Evolutionary conservation across 2,113 vertebrate species (phyloP).

Genomic region (Terrapene triunguis): DNA sequence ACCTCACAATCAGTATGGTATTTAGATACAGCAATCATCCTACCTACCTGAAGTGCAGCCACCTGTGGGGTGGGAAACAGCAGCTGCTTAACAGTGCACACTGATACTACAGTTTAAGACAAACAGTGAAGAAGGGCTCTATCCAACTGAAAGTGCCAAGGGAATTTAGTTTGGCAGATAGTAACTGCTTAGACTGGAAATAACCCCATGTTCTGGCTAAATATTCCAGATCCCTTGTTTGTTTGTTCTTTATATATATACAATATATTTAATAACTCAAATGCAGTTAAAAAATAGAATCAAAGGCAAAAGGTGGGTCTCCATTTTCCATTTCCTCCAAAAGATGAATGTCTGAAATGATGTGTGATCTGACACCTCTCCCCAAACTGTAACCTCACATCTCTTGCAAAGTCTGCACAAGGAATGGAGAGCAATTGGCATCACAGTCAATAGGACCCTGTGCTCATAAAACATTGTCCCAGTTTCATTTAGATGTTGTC

Average conservation of each 20-base stretch:
- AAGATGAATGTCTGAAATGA: neutral
- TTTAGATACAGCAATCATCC: neutral
- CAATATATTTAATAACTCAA: neutral
- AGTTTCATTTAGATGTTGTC: conserved; percentile 4
- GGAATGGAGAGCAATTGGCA: neutral
- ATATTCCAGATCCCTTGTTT: neutral
- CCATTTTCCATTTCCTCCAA: neutral
- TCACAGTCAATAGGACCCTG: neutral
- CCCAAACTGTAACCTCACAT: neutral
- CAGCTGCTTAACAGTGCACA: neutral
- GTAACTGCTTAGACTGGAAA: neutral
- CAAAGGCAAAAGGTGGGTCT: neutral
- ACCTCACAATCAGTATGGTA: neutral
- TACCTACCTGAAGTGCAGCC: neutral
- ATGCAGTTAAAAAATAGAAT: neutral
- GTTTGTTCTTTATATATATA: neutral
- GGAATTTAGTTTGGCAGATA: neutral
- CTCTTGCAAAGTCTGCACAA: fast-evolving
- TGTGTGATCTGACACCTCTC: neutral
- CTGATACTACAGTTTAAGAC: neutral
- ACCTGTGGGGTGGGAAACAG: neutral
- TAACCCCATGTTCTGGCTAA: neutral
- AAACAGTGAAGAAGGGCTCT: neutral
- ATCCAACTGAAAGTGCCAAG: neutral
- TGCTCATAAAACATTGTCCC: neutral